These are phyloP conservation scores for Lophochroa leadbeateri DNA, from an alignment of 2,113 vertebrate species.

Conservation along the genomic window DNA sequence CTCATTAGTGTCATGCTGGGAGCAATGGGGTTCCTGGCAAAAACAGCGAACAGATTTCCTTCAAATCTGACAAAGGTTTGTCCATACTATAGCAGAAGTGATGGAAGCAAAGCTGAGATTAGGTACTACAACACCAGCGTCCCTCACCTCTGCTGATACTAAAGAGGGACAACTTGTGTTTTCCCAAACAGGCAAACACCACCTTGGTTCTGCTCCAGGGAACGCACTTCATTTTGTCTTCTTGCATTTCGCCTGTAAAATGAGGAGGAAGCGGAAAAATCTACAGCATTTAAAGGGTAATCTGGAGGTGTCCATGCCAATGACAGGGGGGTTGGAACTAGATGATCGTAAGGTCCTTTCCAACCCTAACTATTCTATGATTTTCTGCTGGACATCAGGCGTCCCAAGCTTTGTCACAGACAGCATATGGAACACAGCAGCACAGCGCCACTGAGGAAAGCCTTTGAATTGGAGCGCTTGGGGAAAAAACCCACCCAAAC, in stretches of 20 bases:
- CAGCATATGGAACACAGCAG: not conserved
- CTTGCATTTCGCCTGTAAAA: not conserved
- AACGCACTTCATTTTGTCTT: not conserved
- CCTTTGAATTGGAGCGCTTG: not conserved
- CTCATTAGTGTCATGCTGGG: conserved; percentile 60
- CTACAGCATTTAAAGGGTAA: not conserved
- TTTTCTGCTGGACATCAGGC: not conserved
- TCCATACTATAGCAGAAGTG: not conserved
- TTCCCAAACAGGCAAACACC: not conserved
- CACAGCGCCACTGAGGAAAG: not conserved
- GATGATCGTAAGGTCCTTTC: not conserved
- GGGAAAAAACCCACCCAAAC: not conserved
- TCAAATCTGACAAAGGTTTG: conserved; percentile 10
- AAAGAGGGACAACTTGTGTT: rapidly evolving
- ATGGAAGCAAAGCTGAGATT: not conserved
- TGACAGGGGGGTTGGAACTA: not conserved
- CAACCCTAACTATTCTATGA: not conserved
- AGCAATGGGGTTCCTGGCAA: conserved; percentile 44
- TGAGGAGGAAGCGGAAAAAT: not conserved
- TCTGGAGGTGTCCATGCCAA: not conserved
- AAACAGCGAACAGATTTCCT: conserved; percentile 12
- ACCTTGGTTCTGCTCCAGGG: not conserved
- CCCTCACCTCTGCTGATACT: not conserved
- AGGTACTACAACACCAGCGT: not conserved
- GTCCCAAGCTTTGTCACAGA: not conserved